phyloP scores from a whole-genome alignment of 2,888 invertebrate genomes.

The Eledone cirrhosa region DNA sequence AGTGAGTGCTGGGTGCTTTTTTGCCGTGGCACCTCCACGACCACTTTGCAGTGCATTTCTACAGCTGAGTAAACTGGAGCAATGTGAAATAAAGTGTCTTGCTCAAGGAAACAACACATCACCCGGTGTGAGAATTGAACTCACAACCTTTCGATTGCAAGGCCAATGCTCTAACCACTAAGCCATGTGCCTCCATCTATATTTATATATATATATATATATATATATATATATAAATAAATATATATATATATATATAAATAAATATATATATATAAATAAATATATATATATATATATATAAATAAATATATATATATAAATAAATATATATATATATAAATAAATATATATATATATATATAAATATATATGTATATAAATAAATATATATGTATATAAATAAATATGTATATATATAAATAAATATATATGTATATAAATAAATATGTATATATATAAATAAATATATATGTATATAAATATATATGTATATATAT shows the following conservation, averaged over 20 bases:
- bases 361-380: neutral
- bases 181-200: too few relatives aligned
- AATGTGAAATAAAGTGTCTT: too few relatives aligned
- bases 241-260: neutral
- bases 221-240: neutral
- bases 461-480: neutral
- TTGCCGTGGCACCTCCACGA: too few relatives aligned
- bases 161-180: too few relatives aligned
- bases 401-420: neutral
- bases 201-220: too few relatives aligned
- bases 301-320: neutral
- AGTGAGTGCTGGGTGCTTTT: too few relatives aligned
- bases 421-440: neutral
- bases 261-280: neutral
- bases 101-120: too few relatives aligned
- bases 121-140: too few relatives aligned
- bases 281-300: neutral
- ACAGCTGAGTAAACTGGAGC: too few relatives aligned
- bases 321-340: neutral
- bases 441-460: neutral
- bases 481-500: neutral
- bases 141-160: too few relatives aligned
- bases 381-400: neutral
- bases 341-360: neutral
- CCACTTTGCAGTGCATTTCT: too few relatives aligned